Base-by-base conservation (phyloP, 2,113 vertebrate genomes). In the Syngnathus floridae region DNA sequence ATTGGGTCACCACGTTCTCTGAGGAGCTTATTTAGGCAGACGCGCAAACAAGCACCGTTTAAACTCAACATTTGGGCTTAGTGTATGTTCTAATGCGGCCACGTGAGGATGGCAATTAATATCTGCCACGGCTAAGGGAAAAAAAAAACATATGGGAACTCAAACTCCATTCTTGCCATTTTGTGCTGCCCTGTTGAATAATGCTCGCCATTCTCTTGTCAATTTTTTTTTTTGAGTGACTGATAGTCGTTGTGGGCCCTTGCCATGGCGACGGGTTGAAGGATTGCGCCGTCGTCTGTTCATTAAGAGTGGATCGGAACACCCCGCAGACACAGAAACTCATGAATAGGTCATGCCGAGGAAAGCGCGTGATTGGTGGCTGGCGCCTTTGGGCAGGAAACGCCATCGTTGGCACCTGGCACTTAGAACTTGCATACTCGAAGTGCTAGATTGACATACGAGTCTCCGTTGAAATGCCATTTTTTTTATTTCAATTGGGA, bases 301-400 rank as follows among this genome's bases (percentile, higher is more conserved):
- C 86, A 86, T 89, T 87, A 84, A 70, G 74, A 77, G 80, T 82
- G 84, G 85, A 89, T 87, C 82, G 84, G 76, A 69, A 73, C 54
- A 35, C 73, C 84, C 84, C 52, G 79, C 84, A 89, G 86, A 87
- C 82, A 85, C 73, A 84, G 77, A 82, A 83, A 83, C 71, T 86
- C 82, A 89, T 89, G 87, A 86, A 87, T 89, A 82, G 56, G 65
- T 86, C 82, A 87, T 86, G 83, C 74, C 71, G 79, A 78, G 75
- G 75, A 87, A 80, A 61, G 66, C 69, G 14, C 62, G 71, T 85
- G 84, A 87, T 82, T 83, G 80, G 86, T 83, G 35, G 77, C 40
- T 69, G 65, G 10, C 49, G 84, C 82, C 67, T 45, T 69, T 22
- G 81, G 87, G 78, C 71, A 77, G 65, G 73, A 81, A 79, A 63